A percentile compares a stretch with the other conserved stretches of the same genome.
These are phyloP conservation scores for Oryzias dopingdopingensis DNA, from an alignment of 2,797 vertebrate species.

Conservation along the genomic window DNA sequence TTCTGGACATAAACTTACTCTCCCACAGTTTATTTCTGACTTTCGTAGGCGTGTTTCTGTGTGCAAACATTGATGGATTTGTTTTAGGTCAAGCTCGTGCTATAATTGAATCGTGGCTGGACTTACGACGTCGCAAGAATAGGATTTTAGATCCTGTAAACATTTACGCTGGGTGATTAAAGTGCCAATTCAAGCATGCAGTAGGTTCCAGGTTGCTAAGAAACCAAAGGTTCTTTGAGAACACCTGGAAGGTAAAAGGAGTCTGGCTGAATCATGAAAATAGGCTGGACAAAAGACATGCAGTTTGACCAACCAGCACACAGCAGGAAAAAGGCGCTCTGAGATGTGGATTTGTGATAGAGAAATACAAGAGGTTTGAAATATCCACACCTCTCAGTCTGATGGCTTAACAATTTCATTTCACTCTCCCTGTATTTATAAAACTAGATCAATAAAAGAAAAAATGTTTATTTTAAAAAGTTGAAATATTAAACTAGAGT, in stretches of 20 bases:
- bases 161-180: constrained; percentile 31
- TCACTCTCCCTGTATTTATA: too few relatives aligned
- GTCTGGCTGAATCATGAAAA: constrained; percentile 32
- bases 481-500: too few relatives aligned
- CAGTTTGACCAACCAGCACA: constrained; percentile 17
- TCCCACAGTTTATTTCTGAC: constrained; percentile 12
- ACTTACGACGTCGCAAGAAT: constrained; percentile 19
- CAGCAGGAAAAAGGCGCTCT: constrained; percentile 16
- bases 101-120: constrained; percentile 19
- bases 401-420: too few relatives aligned
- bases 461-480: too few relatives aligned
- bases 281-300: constrained; percentile 36
- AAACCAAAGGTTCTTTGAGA: constrained; percentile 41
- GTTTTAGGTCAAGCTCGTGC: constrained; percentile 14
- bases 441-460: too few relatives aligned
- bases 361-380: constrained; percentile 19
- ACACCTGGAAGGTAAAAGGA: constrained; percentile 65
- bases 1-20: constrained; percentile 9
- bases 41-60: constrained; percentile 10
- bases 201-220: constrained; percentile 41
- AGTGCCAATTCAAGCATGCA: background rate
- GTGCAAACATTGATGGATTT: constrained; percentile 3
- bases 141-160: constrained; percentile 8
- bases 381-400: background rate
- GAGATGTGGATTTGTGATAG: constrained; percentile 29